These are phyloP conservation scores for Isurus oxyrinchus DNA, from an alignment of 2,113 vertebrate species.

Conservation along the genomic window DNA sequence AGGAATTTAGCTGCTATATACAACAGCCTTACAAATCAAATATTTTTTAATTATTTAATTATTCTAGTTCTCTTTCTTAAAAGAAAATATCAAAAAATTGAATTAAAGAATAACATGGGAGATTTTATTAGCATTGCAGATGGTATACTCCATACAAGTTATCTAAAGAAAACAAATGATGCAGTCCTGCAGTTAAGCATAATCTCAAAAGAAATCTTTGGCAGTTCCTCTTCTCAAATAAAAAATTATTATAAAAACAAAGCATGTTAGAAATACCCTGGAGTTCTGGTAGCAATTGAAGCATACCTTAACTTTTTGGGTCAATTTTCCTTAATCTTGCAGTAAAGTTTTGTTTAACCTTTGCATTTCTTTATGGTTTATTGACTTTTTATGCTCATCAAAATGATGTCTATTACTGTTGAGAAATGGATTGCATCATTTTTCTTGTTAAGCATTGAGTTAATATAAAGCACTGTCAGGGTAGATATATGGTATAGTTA, in stretches of 20 bases:
- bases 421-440: background rate
- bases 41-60: background rate
- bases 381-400: background rate
- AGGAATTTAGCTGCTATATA: background rate
- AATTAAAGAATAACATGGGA: background rate
- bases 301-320: background rate
- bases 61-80: background rate
- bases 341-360: background rate
- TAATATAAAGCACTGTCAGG: background rate
- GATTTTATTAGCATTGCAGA: background rate
- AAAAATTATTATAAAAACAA: background rate
- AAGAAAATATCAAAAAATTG: too few species aligned
- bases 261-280: background rate
- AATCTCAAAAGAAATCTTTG: background rate
- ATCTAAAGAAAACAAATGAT: background rate
- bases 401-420: background rate
- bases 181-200: background rate
- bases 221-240: background rate
- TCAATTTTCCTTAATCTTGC: background rate
- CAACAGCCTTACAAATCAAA: background rate
- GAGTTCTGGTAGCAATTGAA: background rate
- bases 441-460: background rate
- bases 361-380: background rate
- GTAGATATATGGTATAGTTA: background rate
- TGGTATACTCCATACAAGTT: background rate